Base-by-base conservation (phyloP, 2,888 invertebrate genomes). In the Microdon myrmicae region DNA sequence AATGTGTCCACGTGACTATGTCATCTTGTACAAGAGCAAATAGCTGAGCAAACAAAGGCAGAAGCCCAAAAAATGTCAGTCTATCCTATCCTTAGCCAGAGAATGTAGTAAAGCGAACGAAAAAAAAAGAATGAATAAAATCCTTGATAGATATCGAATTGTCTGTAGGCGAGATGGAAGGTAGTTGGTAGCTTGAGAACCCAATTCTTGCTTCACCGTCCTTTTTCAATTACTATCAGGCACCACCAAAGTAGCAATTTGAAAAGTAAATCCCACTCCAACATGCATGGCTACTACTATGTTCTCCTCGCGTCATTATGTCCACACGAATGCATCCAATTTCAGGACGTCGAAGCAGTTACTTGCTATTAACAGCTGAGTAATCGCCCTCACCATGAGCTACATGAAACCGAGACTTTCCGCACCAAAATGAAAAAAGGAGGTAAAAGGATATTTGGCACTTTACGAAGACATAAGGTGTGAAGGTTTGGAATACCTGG, bases 11-110 rank as follows among this genome's bases (percentile, higher is more conserved):
- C n/a, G n/a, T 49, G 34, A 45, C 5, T 39, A 37, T 45, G 44
- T 49, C 56, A 61, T 38, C 39, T 56, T 44, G 28, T 37, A 22
- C 29, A 37, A 34, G 32, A 34, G 39, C 44, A 56, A 56, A 49
- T 26, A 64, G 41, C 61, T 56, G 44, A 45, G 43, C 51, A 61
- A 61, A 61, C 61, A 58, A 64, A 53, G 29, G 41, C 10, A 20
- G 64, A 64, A 64, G 58, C 64, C 64, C 58, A 53, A 64, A 64
- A 64, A 64, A 58, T 64, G 64, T 51, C 64, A 53, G 41, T 44
- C 23, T 38, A 28, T 9, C 14, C 29, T 19, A 31, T 20, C 6
- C 17, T 32, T 26, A 35, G 10, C 8, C 25, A 17, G 29, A 25
- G 26, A 39, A 10, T 22, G 49, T 29, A 37, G 29, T 8, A 25